Conservation (phyloP, 1,140 invertebrate genomes). For the Pomacea maculata region DNA sequence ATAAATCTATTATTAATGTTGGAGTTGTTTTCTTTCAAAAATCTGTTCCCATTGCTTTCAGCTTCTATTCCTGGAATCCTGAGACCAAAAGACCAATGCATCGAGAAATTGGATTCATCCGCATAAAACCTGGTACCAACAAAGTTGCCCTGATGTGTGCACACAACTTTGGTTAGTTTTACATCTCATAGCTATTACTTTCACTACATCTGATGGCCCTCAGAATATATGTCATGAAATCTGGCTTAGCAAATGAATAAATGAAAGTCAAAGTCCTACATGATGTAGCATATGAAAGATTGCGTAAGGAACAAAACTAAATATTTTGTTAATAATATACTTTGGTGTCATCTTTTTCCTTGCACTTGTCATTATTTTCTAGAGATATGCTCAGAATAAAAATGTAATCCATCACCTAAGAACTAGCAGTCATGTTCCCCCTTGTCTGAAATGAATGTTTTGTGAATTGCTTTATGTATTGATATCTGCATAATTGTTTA, state of each 20-base stretch:
- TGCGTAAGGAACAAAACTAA: neutral
- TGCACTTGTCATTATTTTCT: no score
- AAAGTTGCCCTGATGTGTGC: constrained; percentile 71
- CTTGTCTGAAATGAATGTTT: neutral
- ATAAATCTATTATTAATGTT: no score
- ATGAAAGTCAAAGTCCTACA: neutral
- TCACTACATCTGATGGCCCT: neutral
- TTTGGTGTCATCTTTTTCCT: no score
- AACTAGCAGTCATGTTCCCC: neutral
- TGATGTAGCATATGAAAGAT: neutral
- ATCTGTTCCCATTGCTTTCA: constrained; percentile 68
- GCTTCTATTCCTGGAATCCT: constrained; percentile 69
- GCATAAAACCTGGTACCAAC: constrained; percentile 71
- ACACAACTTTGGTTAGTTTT: constrained; percentile 70
- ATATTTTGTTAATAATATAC: neutral
- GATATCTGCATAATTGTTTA: neutral
- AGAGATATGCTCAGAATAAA: neutral
- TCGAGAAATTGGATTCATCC: constrained; percentile 74
- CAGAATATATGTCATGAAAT: neutral
- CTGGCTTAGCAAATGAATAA: neutral
- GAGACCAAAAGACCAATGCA: constrained; percentile 72
- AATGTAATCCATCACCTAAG: neutral
- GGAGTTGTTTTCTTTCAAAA: neutral
- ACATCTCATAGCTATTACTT: neutral
- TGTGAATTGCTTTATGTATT: neutral